These are phyloP conservation scores for Ectemnius continuus DNA, from an alignment of 2,888 invertebrate genomes.

Conservation along the genomic window DNA sequence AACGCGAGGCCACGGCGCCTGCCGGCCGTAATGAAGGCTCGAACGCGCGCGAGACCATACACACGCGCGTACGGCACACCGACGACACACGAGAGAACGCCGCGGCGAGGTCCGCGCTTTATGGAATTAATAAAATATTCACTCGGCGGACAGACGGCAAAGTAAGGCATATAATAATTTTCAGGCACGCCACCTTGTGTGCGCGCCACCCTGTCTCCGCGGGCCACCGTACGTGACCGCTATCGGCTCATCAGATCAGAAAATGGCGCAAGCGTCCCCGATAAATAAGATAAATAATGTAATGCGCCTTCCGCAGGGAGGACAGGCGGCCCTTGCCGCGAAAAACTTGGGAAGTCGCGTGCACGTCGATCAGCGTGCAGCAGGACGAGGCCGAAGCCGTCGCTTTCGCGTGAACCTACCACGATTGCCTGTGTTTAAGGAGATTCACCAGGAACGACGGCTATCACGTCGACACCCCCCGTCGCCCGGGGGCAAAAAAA, in stretches of 20 bases:
- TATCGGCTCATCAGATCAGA: constrained; percentile 69
- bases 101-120: constrained; percentile 45
- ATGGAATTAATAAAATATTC: constrained; percentile 72
- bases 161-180: constrained; percentile 72
- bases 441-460: constrained; percentile 58
- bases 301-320: constrained; percentile 61
- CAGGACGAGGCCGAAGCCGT: constrained; percentile 51
- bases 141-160: constrained; percentile 64
- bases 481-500: constrained; percentile 39
- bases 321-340: constrained; percentile 53
- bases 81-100: background rate
- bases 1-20: constrained; percentile 1
- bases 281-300: constrained; percentile 68
- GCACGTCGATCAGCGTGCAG: constrained; percentile 59
- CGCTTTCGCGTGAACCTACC: constrained; percentile 45
- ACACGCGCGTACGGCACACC: no score
- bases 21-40: constrained; percentile 32
- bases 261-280: constrained; percentile 64
- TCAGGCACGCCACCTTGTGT: constrained; percentile 69
- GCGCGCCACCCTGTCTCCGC: constrained; percentile 49
- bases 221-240: constrained; percentile 61
- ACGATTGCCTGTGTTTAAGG: constrained; percentile 63
- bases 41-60: constrained; percentile 6
- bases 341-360: constrained; percentile 64
- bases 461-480: constrained; percentile 45